A percentile compares a stretch with the other conserved stretches of the same genome.
phyloP scores from a whole-genome alignment of 2,888 invertebrate species.

The Strigamia crassipes region DNA sequence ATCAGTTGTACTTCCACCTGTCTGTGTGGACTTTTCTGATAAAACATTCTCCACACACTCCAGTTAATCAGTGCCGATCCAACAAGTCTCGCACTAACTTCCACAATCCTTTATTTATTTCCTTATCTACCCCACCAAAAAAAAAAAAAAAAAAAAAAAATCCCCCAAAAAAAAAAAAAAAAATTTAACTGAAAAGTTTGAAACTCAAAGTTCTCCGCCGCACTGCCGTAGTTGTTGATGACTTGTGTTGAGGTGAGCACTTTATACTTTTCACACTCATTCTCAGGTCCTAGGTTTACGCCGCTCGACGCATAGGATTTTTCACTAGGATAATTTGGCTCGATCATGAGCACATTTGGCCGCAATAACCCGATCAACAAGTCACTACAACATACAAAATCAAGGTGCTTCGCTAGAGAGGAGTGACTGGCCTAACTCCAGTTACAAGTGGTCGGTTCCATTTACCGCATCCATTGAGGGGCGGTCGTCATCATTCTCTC shows the following conservation, averaged over 20 bases:
- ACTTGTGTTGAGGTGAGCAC: constrained; percentile 21
- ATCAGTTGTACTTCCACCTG: constrained; percentile 41
- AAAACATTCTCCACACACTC: constrained; percentile 14
- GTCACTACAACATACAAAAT: constrained; percentile 30
- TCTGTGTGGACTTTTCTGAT: constrained; percentile 23
- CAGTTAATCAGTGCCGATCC: constrained; percentile 16
- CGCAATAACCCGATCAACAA: constrained; percentile 12
- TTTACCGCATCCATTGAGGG: constrained; percentile 1
- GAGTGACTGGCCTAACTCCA: constrained; percentile 41
- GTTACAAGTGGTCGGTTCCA: constrained; percentile 27
- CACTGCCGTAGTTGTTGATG: constrained; percentile 6
- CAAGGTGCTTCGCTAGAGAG: constrained; percentile 32
- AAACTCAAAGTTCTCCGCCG: not conserved
- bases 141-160: not conserved
- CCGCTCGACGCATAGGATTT: constrained; percentile 5
- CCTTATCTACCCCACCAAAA: not conserved
- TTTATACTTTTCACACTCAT: constrained; percentile 16
- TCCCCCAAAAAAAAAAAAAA: not conserved
- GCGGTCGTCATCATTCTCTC: not conserved
- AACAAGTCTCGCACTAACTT: not conserved
- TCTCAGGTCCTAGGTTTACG: not conserved
- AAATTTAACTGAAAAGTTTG: constrained; percentile 10
- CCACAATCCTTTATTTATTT: not conserved
- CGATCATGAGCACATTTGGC: constrained; percentile 36
- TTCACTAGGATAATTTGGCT: constrained; percentile 37